Conservation (phyloP, 2,888 invertebrate species). For the Polymixis flavicincta region DNA sequence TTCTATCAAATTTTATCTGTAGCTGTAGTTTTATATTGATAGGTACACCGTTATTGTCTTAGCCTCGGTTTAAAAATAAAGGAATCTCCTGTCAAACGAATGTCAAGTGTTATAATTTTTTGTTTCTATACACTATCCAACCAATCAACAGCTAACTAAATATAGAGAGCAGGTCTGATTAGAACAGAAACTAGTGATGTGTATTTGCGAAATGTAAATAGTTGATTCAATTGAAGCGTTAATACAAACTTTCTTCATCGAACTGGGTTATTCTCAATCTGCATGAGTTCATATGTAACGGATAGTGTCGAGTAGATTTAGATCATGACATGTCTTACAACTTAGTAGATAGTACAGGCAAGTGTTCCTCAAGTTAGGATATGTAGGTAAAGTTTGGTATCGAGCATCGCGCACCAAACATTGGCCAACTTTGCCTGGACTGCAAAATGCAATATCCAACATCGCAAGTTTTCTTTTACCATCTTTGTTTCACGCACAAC, state of each 20-base stretch:
- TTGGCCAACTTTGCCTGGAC: conserved; percentile 22
- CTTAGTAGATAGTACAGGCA: conserved; percentile 32
- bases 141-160: conserved; percentile 3
- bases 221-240: conserved; percentile 21
- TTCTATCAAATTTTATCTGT: conserved; percentile 17
- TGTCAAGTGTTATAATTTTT: too few species aligned
- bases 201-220: conserved; percentile 26
- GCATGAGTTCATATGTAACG: conserved; percentile 32
- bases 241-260: conserved; percentile 10
- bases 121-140: too few species aligned
- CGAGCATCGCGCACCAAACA: conserved; percentile 31
- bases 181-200: conserved; percentile 11
- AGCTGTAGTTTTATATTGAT: conserved; percentile 10
- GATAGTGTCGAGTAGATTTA: conserved; percentile 37
- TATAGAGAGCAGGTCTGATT: not conserved
- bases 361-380: conserved; percentile 37
- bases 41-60: not conserved
- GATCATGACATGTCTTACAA: conserved; percentile 39
- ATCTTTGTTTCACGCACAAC: too few species aligned
- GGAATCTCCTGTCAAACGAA: conserved; percentile 2
- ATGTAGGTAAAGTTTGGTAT: conserved; percentile 42
- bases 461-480: conserved; percentile 44
- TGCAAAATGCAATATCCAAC: conserved; percentile 43
- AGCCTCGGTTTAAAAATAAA: not conserved
- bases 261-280: conserved; percentile 37